These are phyloP conservation scores for Xenentodon cancila DNA, from an alignment of 2,797 vertebrate species.

Conservation along the genomic window DNA sequence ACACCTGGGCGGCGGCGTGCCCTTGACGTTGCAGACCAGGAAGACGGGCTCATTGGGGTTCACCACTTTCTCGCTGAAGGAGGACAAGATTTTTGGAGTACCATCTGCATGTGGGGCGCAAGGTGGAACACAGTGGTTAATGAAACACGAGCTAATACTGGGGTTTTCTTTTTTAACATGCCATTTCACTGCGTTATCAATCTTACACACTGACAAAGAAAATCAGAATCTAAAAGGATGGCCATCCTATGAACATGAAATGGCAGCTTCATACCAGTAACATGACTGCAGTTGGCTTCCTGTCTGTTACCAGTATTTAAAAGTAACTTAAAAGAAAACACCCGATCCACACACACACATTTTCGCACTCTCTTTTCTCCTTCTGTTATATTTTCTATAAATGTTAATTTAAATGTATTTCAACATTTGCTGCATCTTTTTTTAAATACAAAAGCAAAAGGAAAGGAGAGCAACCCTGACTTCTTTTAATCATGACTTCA, in stretches of 20 bases:
- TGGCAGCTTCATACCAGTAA: no score
- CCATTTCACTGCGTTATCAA: no score
- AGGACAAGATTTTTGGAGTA: conserved; percentile 96
- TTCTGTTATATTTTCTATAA: background rate
- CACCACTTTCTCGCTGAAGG: conserved; percentile 98
- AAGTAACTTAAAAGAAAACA: no score
- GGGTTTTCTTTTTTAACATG: no score
- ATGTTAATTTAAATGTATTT: no score
- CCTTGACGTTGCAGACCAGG: conserved; percentile 96
- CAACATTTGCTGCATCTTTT: no score
- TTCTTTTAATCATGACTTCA: conserved; percentile 12
- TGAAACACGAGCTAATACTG: background rate
- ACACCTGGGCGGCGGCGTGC: conserved; percentile 92
- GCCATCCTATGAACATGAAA: no score
- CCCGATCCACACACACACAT: no score
- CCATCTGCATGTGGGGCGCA: conserved; percentile 85
- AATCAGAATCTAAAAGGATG: no score
- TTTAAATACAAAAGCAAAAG: background rate
- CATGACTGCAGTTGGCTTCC: no score
- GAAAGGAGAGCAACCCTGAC: background rate
- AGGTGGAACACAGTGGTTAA: conserved; percentile 9
- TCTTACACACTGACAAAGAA: no score
- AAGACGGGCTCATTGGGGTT: conserved; percentile 95
- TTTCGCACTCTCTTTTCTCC: background rate
- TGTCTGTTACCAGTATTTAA: no score